Evolutionary conservation across 2,113 vertebrate species (phyloP).

Genomic region (Zosterops japonicus): DNA sequence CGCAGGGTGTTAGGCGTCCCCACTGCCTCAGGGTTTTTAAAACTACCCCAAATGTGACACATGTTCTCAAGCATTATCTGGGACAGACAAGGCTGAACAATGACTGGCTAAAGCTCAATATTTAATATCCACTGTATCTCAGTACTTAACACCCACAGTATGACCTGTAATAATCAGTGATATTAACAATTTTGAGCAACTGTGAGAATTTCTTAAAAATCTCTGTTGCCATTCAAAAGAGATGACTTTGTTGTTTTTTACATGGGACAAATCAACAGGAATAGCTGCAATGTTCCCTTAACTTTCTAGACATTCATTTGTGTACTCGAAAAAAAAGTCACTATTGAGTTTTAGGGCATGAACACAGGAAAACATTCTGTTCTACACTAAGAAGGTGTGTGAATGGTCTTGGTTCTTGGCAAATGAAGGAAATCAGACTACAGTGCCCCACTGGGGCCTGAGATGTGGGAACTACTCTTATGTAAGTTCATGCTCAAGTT

Average conservation of each 20-base stretch:
- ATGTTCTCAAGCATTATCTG: background rate
- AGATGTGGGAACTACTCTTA: background rate
- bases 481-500: background rate
- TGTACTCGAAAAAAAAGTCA: background rate
- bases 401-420: background rate
- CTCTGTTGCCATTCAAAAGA: background rate
- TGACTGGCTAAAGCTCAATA: background rate
- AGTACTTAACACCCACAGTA: background rate
- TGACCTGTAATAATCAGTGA: background rate
- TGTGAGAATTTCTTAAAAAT: background rate
- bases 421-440: background rate
- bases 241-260: background rate
- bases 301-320: background rate
- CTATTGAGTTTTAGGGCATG: background rate
- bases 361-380: background rate
- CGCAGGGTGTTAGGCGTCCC: background rate
- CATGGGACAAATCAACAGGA: background rate
- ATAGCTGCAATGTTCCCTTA: background rate
- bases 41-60: background rate
- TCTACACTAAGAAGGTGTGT: background rate
- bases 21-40: background rate
- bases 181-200: background rate
- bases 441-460: background rate
- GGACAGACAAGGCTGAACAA: background rate
- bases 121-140: background rate